Evolutionary conservation across 2,797 vertebrate species (phyloP), one percentile per base, ranked within the genome.

Genomic region (Clarias fuscus): DNA sequence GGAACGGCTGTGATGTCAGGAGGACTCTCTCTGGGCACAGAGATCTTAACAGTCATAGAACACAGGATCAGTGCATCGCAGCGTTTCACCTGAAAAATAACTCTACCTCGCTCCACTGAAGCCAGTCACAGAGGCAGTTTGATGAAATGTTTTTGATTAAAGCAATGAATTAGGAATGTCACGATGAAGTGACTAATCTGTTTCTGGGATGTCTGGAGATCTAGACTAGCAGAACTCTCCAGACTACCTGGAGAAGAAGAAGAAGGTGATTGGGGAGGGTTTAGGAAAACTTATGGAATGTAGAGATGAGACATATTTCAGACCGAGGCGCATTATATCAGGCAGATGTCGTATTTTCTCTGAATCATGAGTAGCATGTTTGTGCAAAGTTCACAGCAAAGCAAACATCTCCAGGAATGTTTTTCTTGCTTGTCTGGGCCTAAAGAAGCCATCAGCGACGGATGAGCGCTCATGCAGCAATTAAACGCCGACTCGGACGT

Each of bases 291-390:
- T 85, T 75, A 76, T 82, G 30, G 64, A 40, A 27, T 1, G 27
- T 3, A 40, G 85, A 85, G 83, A 88, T 43, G 20, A 72, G 68
- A 84, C 22, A 11, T 24, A 18, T 61, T 81, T 53, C 37, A 61
- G 77, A 48, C 56, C 68, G 24, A 62, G 2, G 17, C 24, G 7
- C 85, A 17, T 48, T 15, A 18, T 40, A 20, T 62, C 58, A 62
- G 18, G 11, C 5, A 10, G 30, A 72, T 17, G 24, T 5, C 22
- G 20, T 48, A 10, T 48, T 8, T 48, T 68, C 67, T 22, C 61
- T 18, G 37, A 20, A 76, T 77, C 61, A 27, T 14, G 10, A 64
- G 4, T 48, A 53, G 7, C n/a, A 10, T n/a, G 14, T 2, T 22
- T n/a, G 14, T 2, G 24, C 48, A 77, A 61, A 78, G 30, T 64